Conservation (phyloP, 2,888 invertebrate genomes). For the Nymphalis polychloros region DNA sequence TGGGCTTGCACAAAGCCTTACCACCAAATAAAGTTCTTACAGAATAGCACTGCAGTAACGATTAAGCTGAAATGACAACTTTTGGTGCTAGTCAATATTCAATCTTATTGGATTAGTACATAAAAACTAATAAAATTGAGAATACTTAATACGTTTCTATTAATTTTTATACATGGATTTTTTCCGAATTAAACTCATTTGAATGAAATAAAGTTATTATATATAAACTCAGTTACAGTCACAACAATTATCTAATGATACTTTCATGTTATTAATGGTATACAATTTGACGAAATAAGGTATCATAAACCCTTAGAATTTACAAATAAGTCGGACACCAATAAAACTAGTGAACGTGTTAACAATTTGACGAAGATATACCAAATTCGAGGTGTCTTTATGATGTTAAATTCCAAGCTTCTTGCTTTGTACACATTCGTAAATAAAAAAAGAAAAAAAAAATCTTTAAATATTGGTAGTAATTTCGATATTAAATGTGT, state of each 20-base stretch:
- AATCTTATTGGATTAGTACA: no score
- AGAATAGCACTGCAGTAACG: no score
- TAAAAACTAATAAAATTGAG: no score
- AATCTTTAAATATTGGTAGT: neutral
- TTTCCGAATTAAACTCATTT: no score
- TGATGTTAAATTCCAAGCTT: constrained; percentile 44
- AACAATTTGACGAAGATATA: constrained; percentile 59
- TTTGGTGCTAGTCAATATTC: no score
- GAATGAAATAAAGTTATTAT: no score
- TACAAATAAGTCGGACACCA: constrained; percentile 58
- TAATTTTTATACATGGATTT: no score
- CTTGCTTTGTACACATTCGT: constrained; percentile 25
- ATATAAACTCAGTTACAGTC: neutral
- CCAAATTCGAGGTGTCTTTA: constrained; percentile 50
- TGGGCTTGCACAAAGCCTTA: no score
- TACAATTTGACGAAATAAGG: constrained; percentile 21
- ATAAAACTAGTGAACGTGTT: constrained; percentile 60
- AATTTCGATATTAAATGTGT: neutral
- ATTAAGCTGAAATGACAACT: no score
- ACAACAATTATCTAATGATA: neutral
- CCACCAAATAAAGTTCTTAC: no score
- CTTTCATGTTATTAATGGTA: constrained; percentile 6
- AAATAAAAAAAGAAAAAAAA: neutral
- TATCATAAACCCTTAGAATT: constrained; percentile 14
- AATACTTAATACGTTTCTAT: no score